Conservation (phyloP, 2,797 vertebrate genomes). For the Danio aesculapii region DNA sequence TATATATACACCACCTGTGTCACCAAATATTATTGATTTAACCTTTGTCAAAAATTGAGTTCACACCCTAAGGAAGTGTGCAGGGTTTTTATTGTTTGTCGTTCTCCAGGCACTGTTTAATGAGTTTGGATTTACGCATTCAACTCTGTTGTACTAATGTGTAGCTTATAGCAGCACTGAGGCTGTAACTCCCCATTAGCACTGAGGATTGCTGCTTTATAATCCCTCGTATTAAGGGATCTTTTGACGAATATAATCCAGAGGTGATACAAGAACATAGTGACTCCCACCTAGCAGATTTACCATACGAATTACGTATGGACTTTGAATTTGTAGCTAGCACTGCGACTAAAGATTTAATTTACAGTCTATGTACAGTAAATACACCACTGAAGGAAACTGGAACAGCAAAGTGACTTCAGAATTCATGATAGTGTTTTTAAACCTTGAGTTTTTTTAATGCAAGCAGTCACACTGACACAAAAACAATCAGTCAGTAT, state of each 20-base stretch:
- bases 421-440: not conserved
- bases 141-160: slow-evolving; percentile 21
- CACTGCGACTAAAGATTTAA: slow-evolving; percentile 17
- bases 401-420: not conserved
- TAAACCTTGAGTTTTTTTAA: no score
- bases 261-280: slow-evolving; percentile 35
- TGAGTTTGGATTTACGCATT: slow-evolving; percentile 3
- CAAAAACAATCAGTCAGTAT: slow-evolving; percentile 11
- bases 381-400: not conserved
- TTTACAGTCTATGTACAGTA: not conserved
- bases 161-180: not conserved
- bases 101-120: slow-evolving; percentile 15
- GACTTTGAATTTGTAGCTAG: not conserved
- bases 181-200: slow-evolving; percentile 40
- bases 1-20: not conserved
- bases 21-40: not conserved
- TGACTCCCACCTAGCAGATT: slow-evolving; percentile 12
- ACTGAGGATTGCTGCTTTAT: slow-evolving; percentile 36
- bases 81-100: not conserved
- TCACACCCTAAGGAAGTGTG: slow-evolving; percentile 1
- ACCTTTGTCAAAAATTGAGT: slow-evolving; percentile 17
- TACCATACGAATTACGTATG: not conserved
- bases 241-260: slow-evolving; percentile 47
- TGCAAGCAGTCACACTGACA: not conserved
- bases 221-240: slow-evolving; percentile 52